Conservation (phyloP, 2,113 vertebrate genomes). For the Upupa epops region DNA sequence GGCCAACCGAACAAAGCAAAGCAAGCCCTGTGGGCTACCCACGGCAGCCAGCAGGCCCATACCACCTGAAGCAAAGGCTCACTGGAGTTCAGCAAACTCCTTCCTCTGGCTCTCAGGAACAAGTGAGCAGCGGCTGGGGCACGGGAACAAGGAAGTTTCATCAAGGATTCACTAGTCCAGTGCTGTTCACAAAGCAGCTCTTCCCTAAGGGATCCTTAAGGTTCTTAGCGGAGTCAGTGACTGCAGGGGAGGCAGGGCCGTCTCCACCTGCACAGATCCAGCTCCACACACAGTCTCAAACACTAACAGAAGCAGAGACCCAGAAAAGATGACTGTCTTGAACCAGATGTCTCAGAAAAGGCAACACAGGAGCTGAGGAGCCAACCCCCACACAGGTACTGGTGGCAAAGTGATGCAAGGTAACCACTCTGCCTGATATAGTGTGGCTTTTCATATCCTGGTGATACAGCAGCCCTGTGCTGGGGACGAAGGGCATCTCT, state of each 20-base stretch:
- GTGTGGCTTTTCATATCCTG: not conserved
- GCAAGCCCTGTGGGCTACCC: too few species aligned
- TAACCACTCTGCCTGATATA: not conserved
- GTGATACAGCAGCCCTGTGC: not conserved
- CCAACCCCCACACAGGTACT: too few species aligned
- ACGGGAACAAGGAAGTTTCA: not conserved
- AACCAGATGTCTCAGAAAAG: not conserved
- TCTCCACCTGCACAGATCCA: not conserved
- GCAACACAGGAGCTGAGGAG: not conserved
- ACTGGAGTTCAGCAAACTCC: too few species aligned
- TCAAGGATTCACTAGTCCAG: too few species aligned
- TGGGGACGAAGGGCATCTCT: not conserved
- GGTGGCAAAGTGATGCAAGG: not conserved
- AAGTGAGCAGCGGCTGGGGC: not conserved
- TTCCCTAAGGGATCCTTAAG: too few species aligned
- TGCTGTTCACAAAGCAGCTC: too few species aligned
- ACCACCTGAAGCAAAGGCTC: too few species aligned
- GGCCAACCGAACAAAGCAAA: too few species aligned
- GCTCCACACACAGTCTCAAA: not conserved
- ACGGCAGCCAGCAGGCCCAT: too few species aligned
- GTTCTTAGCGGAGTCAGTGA: not conserved
- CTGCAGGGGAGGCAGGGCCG: not conserved
- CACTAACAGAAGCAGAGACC: not conserved
- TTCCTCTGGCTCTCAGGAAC: too few species aligned
- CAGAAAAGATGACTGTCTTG: not conserved